Conservation (phyloP, 2,888 invertebrate species). For the Ochlodes sylvanus region DNA sequence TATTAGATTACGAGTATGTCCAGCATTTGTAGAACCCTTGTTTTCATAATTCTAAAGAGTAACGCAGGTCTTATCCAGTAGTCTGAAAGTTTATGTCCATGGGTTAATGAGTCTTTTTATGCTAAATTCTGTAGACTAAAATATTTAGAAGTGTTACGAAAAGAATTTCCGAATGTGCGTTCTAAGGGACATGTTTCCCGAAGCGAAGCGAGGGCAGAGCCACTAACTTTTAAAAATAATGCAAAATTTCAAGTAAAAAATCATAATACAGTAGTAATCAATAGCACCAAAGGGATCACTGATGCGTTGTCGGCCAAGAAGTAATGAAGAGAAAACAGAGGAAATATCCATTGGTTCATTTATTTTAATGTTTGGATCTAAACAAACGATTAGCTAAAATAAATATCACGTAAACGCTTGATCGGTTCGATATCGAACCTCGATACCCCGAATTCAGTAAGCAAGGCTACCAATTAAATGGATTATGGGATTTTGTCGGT, state of each 20-base stretch:
- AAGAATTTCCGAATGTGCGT: no score
- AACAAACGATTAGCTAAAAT: not conserved
- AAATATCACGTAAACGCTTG: not conserved
- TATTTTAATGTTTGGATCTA: not conserved
- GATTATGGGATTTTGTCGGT: not conserved
- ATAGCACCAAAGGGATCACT: no score
- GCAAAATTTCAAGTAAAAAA: no score
- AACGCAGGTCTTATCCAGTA: not conserved
- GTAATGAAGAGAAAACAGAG: no score
- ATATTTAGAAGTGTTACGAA: not conserved
- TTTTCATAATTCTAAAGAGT: not conserved
- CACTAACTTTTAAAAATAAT: no score
- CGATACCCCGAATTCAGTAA: not conserved
- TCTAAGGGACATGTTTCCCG: no score
- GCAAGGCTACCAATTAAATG: slow-evolving; percentile 1
- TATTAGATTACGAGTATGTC: not conserved
- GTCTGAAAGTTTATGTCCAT: not conserved
- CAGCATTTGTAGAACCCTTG: not conserved
- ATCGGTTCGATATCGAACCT: not conserved
- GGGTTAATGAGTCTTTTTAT: not conserved
- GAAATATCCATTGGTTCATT: not conserved
- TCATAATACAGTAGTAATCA: no score
- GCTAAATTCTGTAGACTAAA: not conserved
- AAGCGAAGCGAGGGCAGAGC: no score
- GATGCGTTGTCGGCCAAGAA: no score